Percentiles rank a stretch among this genome's conserved stretches.
phyloP scores from a whole-genome alignment of 2,888 invertebrate genomes.

The Eupithecia pulchellata region DNA sequence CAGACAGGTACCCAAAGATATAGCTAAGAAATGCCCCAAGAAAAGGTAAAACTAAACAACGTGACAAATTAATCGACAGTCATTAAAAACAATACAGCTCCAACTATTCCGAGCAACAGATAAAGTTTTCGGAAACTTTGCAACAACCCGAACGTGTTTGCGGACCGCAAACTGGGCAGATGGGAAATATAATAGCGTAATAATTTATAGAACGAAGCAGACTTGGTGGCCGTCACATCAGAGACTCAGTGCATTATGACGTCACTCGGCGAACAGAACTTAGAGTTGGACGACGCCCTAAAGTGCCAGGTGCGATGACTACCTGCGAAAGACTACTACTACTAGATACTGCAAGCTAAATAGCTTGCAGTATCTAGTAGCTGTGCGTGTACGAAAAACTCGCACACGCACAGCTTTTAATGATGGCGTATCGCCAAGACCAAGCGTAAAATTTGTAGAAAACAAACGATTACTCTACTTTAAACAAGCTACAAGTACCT shows the following conservation, averaged over 20 bases:
- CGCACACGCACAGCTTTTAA: no score
- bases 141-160: neutral
- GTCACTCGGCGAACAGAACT: neutral
- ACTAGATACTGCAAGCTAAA: neutral
- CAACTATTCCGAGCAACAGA: conserved; percentile 5
- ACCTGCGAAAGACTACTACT: neutral
- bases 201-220: neutral
- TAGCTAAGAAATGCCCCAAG: neutral
- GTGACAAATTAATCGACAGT: neutral
- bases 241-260: neutral
- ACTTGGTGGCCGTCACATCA: neutral
- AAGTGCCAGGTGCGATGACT: neutral
- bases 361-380: no score
- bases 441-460: neutral
- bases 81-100: conserved; percentile 1
- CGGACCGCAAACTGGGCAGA: neutral
- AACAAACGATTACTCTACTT: no score
- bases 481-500: neutral
- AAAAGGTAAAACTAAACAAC: neutral
- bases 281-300: neutral
- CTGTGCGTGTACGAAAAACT: no score
- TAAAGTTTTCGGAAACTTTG: neutral
- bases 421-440: no score
- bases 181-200: neutral
- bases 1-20: neutral